Evolutionary conservation across 2,888 invertebrate genomes (phyloP).

Genomic region (Endotricha flammealis): DNA sequence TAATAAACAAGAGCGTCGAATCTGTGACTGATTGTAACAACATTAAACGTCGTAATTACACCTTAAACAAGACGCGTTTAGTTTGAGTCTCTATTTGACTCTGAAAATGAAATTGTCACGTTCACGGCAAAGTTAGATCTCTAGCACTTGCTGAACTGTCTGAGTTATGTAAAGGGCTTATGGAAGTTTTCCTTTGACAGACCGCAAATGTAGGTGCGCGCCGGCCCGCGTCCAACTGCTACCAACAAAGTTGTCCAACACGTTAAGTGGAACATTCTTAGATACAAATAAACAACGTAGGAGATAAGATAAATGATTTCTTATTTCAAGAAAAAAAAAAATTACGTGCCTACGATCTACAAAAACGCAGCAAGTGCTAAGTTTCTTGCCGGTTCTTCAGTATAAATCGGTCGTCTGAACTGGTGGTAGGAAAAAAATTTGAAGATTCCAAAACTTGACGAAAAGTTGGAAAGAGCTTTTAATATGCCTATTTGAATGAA

Average conservation of each 20-base stretch:
- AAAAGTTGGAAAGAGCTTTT: no score
- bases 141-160: constrained; percentile 16
- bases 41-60: not conserved
- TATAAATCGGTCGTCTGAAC: no score
- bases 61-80: not conserved
- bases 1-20: no score
- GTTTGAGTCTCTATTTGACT: not conserved
- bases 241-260: constrained; percentile 27
- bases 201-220: constrained; percentile 37
- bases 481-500: no score
- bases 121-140: constrained; percentile 9
- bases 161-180: constrained; percentile 28
- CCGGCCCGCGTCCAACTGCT: constrained; percentile 23
- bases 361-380: no score
- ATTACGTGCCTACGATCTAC: no score
- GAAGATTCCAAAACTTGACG: no score
- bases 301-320: not conserved
- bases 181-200: constrained; percentile 41
- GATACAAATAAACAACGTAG: constrained; percentile 15
- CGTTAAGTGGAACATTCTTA: constrained; percentile 18
- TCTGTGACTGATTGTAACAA: not conserved
- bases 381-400: no score
- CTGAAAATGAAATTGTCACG: not conserved
- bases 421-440: no score
- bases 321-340: no score